Evolutionary conservation across 2,888 invertebrate species (phyloP).

Genomic region (Conchocele bisecta): DNA sequence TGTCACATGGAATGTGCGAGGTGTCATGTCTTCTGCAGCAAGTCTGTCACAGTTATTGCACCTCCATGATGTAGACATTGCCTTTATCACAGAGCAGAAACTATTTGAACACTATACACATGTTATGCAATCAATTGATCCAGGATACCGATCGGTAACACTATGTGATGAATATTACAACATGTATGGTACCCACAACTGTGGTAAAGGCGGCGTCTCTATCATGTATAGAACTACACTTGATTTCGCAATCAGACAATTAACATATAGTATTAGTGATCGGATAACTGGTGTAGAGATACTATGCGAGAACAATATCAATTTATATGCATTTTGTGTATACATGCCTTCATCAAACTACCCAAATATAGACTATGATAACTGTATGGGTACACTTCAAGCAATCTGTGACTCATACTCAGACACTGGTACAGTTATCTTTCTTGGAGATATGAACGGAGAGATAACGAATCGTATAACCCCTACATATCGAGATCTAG

Average conservation of each 20-base stretch:
- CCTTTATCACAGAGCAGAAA: background rate
- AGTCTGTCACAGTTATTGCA: too few relatives aligned
- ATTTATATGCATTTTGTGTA: background rate
- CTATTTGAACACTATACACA: background rate
- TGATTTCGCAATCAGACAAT: background rate
- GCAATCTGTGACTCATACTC: background rate
- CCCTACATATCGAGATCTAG: background rate
- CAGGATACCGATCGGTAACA: background rate
- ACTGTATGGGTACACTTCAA: background rate
- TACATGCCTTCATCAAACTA: constrained; percentile 9
- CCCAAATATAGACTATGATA: background rate
- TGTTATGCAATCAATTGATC: background rate
- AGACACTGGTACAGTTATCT: background rate
- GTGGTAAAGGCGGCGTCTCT: constrained; percentile 2
- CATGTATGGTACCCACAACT: background rate
- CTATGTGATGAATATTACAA: background rate
- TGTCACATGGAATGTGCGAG: too few relatives aligned
- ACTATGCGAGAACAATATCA: background rate
- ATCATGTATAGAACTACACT: background rate
- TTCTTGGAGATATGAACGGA: background rate
- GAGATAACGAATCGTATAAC: constrained; percentile 1
- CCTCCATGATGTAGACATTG: too few relatives aligned
- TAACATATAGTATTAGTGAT: background rate
- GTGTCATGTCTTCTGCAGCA: too few relatives aligned
- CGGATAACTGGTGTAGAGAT: constrained; percentile 6